Evolutionary conservation across 1,140 invertebrate species (phyloP), one percentile per base, ranked within the genome.

Genomic region (Cepaea nemoralis): DNA sequence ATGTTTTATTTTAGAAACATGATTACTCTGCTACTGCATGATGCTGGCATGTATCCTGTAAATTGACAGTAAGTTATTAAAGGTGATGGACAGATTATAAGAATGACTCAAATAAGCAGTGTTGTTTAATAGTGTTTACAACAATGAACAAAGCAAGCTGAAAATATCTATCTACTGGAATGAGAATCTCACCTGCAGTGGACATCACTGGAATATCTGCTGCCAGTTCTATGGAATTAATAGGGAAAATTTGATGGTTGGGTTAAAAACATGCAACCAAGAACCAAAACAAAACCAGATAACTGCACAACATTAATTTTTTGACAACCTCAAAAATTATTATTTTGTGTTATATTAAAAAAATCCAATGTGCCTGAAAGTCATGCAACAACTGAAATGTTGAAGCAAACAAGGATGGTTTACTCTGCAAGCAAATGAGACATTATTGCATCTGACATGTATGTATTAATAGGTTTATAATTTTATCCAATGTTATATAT

Each of bases 131-230:
- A n/a, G n/a, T n/a, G n/a, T 14, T 55, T 22, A 55, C 22, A 45
- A 22, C 22, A 22, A 55, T 55, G 22, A 55, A 55, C 3, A 24
- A 55, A 55, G 22, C 22, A 55, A 55, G 19, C 3, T 55, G 3
- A 55, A 3, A 10, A 55, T 14, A 55, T 55, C 19, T 19, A 16
- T 48, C 24, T 1, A 74, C 19, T 27, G 19, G 27, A 33, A 74
- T 27, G 33, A 69, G 37, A 79, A n/a, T 73, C 78, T 80, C 78
- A 80, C 78, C 78, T 80, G 78, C 40, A 37, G 78, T 71, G 31
- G 37, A 50, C 66, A 80, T 80, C 35, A 80, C 78, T 24, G 78
- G 78, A 40, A 80, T 59, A 73, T 80, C 78, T 35, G 35, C 78
- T 71, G 66, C 33, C 39, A 73, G 39, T 50, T 80, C 78, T 80